Base-by-base conservation (phyloP, 2,888 invertebrate species). In the Lottia gigantea region DNA sequence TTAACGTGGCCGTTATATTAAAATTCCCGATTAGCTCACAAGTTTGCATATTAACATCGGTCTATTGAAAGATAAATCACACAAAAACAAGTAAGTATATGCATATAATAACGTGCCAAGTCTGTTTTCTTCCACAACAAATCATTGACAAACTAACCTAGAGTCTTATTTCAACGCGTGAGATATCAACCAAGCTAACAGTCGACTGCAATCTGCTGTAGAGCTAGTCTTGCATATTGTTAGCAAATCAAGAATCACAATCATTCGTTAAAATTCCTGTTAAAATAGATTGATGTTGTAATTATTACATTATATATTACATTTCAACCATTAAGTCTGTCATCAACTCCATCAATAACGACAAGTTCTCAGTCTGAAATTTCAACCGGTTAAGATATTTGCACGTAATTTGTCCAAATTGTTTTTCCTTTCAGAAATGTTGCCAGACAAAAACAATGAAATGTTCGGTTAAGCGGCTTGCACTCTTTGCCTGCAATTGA, bases 291-390 rank as follows among this genome's bases (percentile, higher is more conserved):
- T 40, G 40, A 40, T 40, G 40, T 40, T 23, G 55, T 23, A 55
- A 55, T 55, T 55, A 55, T 55, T 55, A 55, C 55, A 55, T 55
- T 55, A 55, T 55, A 55, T 55, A 55, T 55, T 55, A 55, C 55
- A 55, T 23, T 55, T 55, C 55, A 55, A 55, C 55, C 11, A 40
- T 40, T 11, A 40, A 55, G 19, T 19, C 55, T 55, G 55, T 55
- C 55, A 55, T 19, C 55, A 55, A 55, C 3, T 8, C 55, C 23
- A 23, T 55, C 55, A 55, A 16, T 55, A 40, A 40, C 40, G 55
- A 55, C 19, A 19, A 55, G 55, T 23, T 55, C 11, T 19, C 55
- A 23, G 23, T 19, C 55, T 55, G 55, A 55, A 55, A 14, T 55
- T 55, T 55, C 55, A 55, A 55, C 55, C 55, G 55, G 19, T 55